phyloP scores from a whole-genome alignment of 1,140 invertebrate genomes.

The Hyles vespertilio region DNA sequence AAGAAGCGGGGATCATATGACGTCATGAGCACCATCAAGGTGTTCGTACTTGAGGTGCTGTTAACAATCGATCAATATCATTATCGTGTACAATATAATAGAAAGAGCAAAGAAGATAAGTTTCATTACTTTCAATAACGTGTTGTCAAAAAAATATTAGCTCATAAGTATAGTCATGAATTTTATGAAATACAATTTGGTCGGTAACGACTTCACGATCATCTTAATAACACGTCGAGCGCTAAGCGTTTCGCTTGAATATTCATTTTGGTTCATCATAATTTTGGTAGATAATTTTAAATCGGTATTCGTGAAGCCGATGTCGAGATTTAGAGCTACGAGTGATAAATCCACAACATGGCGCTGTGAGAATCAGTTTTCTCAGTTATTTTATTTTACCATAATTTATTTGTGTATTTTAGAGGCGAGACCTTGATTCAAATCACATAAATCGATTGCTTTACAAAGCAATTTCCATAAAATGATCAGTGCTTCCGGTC shows the following conservation, averaged over 20 bases:
- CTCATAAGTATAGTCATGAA: conserved; percentile 70
- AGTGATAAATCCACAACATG: too few relatives aligned
- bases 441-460: too few relatives aligned
- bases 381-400: too few relatives aligned
- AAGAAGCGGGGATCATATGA: too few relatives aligned
- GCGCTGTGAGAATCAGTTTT: too few relatives aligned
- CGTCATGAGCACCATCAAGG: too few relatives aligned
- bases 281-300: conserved; percentile 70
- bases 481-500: too few relatives aligned
- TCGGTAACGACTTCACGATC: conserved; percentile 64
- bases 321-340: too few relatives aligned
- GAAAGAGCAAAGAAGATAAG: conserved; percentile 24
- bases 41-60: too few relatives aligned
- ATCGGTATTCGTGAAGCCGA: conserved; percentile 41
- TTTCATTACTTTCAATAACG: conserved; percentile 60
- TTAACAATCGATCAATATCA: conserved; percentile 32
- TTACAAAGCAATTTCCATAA: too few relatives aligned
- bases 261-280: conserved; percentile 70
- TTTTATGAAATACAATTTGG: conserved; percentile 72
- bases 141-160: conserved; percentile 68
- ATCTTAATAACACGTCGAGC: conserved; percentile 63
- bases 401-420: too few relatives aligned
- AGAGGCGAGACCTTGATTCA: too few relatives aligned
- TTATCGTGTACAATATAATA: conserved; percentile 17
- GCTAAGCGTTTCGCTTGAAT: conserved; percentile 69